Evolutionary conservation across 2,888 invertebrate genomes (phyloP), one percentile per base, ranked within the genome.

Genomic region (Tanaodytes sp.): DNA sequence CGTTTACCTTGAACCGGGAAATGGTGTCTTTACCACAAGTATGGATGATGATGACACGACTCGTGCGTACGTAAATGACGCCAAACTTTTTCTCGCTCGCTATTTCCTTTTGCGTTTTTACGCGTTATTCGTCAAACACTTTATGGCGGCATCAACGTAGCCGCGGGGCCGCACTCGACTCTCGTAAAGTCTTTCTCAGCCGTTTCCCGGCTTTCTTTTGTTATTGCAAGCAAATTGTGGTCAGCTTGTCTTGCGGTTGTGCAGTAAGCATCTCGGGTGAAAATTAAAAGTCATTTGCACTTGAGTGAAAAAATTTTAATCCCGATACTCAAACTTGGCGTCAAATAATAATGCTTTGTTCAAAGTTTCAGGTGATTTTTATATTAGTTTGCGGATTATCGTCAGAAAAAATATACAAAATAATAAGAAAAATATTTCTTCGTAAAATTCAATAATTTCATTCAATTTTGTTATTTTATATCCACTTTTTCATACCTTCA

Each of bases 61-160:
- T 58, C 52, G 48, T 27, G 46, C 48, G 39, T 49, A 23, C 55
- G 49, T 67, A 67, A 61, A 61, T 67, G 61, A 51, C 30, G 19
- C 54, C 59, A 54, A 31, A 52, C 46, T 59, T 59, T 55, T 54
- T 39, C 48, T 36, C 57, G 36, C 55, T 61, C 37, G 48, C 52
- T 27, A 36, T 39, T 45, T 33, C 37, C 37, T 59, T 59, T 49
- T 59, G 46, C 42, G 61, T n/a, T 59, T 58, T 59, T 54, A 42
- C 48, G 49, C 59, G 66, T 54, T 59, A 59, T 66, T 43, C 59
- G 42, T 54, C 59, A 59, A 65, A 59, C 54, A 59, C 36, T 66
- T 66, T 66, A 66, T 49, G 48, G 59, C 58, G 36, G 52, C 65
- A 65, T 65, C 58, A 65, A 65, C 58, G 58, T 65, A 65, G 58